Evolutionary conservation across 2,113 vertebrate species (phyloP).

Genomic region (Colossoma macropomum): DNA sequence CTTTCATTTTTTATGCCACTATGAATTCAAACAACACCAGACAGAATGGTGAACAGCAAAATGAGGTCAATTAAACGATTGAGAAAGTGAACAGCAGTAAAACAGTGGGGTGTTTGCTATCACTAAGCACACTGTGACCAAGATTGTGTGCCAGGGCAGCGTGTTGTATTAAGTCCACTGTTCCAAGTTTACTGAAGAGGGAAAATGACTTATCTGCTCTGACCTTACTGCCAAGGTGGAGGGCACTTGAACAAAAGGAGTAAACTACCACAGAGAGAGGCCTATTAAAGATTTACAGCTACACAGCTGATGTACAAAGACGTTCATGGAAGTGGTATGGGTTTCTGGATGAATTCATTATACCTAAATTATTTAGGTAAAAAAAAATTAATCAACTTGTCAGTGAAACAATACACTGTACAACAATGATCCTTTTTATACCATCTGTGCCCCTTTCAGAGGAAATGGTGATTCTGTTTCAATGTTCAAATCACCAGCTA

Average conservation of each 20-base stretch:
- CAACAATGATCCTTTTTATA: constrained; percentile 40
- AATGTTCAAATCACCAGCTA: constrained; percentile 30
- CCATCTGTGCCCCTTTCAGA: constrained; percentile 46
- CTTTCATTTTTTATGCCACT: constrained; percentile 41
- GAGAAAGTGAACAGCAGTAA: constrained; percentile 54
- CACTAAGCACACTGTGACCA: neutral
- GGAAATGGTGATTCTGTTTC: constrained; percentile 47
- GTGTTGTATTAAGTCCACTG: neutral
- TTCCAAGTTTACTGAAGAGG: neutral
- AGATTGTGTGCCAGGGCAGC: neutral
- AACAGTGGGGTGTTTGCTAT: neutral
- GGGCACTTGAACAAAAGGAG: constrained; percentile 4
- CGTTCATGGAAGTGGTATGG: neutral
- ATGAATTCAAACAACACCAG: constrained; percentile 37
- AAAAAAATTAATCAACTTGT: constrained; percentile 36
- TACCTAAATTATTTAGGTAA: constrained; percentile 22
- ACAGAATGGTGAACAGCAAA: constrained; percentile 49
- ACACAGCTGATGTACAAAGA: constrained; percentile 1
- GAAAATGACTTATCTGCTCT: neutral
- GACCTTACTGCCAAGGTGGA: constrained; percentile 12
- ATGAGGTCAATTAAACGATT: constrained; percentile 64
- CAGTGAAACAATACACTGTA: constrained; percentile 24
- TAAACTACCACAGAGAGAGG: neutral
- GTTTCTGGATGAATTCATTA: constrained; percentile 22
- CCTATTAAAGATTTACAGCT: constrained; percentile 31